phyloP scores from a whole-genome alignment of 2,113 vertebrate species.

The Hypocryptadius cinnamomeus region DNA sequence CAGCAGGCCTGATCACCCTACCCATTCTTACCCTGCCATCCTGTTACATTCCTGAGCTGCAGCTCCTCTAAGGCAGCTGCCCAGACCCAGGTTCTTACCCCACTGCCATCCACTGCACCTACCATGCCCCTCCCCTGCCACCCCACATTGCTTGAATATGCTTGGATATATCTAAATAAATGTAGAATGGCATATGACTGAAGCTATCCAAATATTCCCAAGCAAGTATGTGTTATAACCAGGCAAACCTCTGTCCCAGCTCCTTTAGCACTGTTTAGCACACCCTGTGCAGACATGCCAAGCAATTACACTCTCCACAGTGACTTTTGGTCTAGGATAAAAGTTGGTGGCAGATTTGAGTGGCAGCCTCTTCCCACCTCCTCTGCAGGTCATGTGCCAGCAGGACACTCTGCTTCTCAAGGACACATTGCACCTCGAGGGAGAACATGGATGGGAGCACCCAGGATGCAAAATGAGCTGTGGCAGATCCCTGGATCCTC shows the following conservation, averaged over 20 bases:
- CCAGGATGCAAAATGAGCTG: rapidly evolving
- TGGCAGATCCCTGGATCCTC: neutral
- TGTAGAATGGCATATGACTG: neutral
- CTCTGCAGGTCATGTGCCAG: rapidly evolving
- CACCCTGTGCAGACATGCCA: neutral
- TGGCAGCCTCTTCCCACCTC: neutral
- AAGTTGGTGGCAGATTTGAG: neutral
- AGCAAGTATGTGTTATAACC: neutral
- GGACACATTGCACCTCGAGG: neutral
- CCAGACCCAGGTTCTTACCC: neutral
- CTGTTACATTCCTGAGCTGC: neutral
- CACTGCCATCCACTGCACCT: neutral
- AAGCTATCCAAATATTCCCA: neutral
- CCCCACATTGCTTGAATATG: neutral
- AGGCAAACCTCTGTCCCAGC: neutral
- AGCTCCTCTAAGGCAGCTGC: neutral
- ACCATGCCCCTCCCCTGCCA: neutral
- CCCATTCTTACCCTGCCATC: neutral
- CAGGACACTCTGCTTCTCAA: neutral
- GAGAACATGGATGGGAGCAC: neutral
- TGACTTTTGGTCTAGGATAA: neutral
- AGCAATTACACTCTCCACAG: neutral
- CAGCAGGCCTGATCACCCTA: neutral
- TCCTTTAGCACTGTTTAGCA: neutral
- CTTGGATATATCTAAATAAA: neutral